Base-by-base conservation (phyloP, 2,888 invertebrate genomes). In the Anorthoa munda region DNA sequence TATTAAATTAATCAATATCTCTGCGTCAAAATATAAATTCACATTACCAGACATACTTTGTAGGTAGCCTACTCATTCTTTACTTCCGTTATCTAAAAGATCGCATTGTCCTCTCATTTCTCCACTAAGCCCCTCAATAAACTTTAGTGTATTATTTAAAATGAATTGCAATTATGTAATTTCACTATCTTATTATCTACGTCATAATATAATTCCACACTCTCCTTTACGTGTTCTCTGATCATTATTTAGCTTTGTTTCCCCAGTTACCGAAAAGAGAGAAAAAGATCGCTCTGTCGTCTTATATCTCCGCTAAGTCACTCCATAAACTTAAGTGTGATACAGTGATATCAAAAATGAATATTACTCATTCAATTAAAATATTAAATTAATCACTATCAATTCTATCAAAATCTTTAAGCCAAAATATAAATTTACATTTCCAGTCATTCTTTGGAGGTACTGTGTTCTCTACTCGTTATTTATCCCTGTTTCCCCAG, bases 281-380 rank as follows among this genome's bases (percentile, higher is more conserved):
- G n/a, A n/a, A n/a, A n/a, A n/a, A n/a, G n/a, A n/a, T 66, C 50
- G 4, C 71, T 31, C 31, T 59, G 59, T 64, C 39, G 1, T 55
- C 48, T 66, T 39, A 66, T 75, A 66, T 63, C 53, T 51, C 21
- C 17, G 13, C 48, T 59, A 51, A 58, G 23, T 66, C 51, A 21
- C n/a, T 21, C 45, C 51, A 77, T 77, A 67, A 82, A 79, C 26
- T 64, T 56, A 31, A 64, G 53, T 66, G 66, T 68, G 58, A 78
- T 81, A 78, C 64, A 63, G 66, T 68, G 58, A 78, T 81, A 78
- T 66, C 67, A 80, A 68, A 70, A 79, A 21, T n/a, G 0, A 12
- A 39, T 39, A 9, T 39, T 39, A 39, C 7, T 39, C 39, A 39
- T 39, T 39, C 9, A 39, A 21, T 21, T 51, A 3, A n/a, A 51